Evolutionary conservation across 2,888 invertebrate species (phyloP).

Genomic region (Neoascia interrupta): DNA sequence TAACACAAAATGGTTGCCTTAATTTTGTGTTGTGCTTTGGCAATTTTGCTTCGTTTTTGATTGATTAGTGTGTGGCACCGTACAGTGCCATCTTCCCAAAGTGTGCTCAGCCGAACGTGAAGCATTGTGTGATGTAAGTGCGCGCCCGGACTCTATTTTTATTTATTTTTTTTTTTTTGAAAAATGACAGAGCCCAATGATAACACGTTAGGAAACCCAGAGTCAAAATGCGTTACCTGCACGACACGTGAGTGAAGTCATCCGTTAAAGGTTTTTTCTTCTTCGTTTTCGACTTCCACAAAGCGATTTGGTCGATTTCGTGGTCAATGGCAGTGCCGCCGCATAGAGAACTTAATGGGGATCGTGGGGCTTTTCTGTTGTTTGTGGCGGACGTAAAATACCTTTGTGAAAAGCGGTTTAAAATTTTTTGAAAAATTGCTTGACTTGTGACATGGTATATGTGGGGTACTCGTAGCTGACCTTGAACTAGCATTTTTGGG

Average conservation of each 20-base stretch:
- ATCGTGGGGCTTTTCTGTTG: slow-evolving; percentile 6
- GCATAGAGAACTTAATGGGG: neutral
- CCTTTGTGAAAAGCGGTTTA: neutral
- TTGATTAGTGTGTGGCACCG: slow-evolving; percentile 35
- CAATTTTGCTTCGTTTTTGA: slow-evolving; percentile 9
- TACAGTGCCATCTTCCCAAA: slow-evolving; percentile 45
- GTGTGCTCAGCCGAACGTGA: slow-evolving; percentile 38
- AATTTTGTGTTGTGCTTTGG: slow-evolving; percentile 9
- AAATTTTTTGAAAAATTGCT: too few species aligned
- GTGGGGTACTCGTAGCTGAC: neutral
- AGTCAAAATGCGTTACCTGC: slow-evolving; percentile 14
- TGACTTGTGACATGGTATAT: too few species aligned
- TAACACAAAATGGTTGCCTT: slow-evolving; percentile 20
- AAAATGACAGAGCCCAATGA: neutral
- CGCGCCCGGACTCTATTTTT: neutral
- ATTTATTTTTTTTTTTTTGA: too few species aligned
- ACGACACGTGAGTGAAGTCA: slow-evolving; percentile 49
- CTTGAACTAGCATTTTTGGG: slow-evolving; percentile 25
- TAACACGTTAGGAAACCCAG: neutral
- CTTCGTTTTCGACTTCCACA: neutral
- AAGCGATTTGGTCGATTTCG: slow-evolving; percentile 31
- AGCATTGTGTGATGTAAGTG: slow-evolving; percentile 18
- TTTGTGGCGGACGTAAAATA: slow-evolving; percentile 17
- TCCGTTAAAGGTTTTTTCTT: slow-evolving; percentile 31
- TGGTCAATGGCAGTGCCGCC: slow-evolving; percentile 51